Base-by-base conservation (phyloP, 2,113 vertebrate genomes). In the Calidris pugnax region DNA sequence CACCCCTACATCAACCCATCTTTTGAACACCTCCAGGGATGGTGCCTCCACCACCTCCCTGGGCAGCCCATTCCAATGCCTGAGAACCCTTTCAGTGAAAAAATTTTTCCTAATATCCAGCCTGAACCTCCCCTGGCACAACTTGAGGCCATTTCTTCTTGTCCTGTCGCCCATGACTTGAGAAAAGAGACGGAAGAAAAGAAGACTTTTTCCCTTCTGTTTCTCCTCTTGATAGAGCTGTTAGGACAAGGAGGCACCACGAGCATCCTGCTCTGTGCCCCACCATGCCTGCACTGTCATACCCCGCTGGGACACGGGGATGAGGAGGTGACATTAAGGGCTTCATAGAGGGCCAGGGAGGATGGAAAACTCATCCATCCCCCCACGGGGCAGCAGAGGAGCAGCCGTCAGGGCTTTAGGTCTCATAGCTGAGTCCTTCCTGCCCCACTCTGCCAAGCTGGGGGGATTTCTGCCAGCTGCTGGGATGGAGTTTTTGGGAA, bases 121-220 rank as follows among this genome's bases (percentile, higher is more conserved):
- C n/a, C n/a, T n/a, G n/a, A n/a, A n/a, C n/a, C n/a, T n/a, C n/a
- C n/a, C n/a, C n/a, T n/a, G n/a, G n/a, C n/a, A n/a, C n/a, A n/a
- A n/a, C n/a, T n/a, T n/a, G n/a, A n/a, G n/a, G n/a, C n/a, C n/a
- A n/a, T n/a, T n/a, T n/a, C n/a, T n/a, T n/a, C n/a, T n/a, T n/a
- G n/a, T n/a, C n/a, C n/a, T n/a, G n/a, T n/a, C n/a, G n/a, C n/a
- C n/a, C n/a, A n/a, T n/a, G n/a, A n/a, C n/a, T n/a, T n/a, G n/a
- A n/a, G n/a, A n/a, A n/a, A n/a, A n/a, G n/a, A n/a, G n/a, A n/a
- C n/a, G n/a, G n/a, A n/a, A n/a, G n/a, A n/a, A n/a, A n/a, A n/a
- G n/a, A 71, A 55, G 72, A 39, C 4, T 43, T 84, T 60, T 7
- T 0, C 4, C 27, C 7, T 12, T 24, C 12, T 0, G 0, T 63